A percentile compares a stretch with the other conserved stretches of the same genome.
These are phyloP conservation scores for Miltochrista miniata DNA, from an alignment of 2,888 invertebrate genomes.

Conservation along the genomic window DNA sequence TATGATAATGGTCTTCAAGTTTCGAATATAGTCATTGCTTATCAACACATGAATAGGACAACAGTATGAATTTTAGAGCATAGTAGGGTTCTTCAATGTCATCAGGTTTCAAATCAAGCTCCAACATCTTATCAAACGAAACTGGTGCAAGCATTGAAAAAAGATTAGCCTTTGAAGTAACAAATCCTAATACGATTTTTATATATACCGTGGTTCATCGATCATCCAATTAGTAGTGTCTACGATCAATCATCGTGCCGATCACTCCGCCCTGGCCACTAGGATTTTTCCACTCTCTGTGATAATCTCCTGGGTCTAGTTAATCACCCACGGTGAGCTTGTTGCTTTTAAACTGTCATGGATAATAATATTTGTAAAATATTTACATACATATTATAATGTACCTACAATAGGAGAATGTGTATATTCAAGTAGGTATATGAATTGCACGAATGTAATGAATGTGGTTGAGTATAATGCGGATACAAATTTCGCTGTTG, in stretches of 20 bases:
- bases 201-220: conserved; percentile 76
- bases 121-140: no score
- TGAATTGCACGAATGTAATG: no score
- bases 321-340: conserved; percentile 70
- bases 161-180: neutral
- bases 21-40: no score
- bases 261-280: conserved; percentile 75
- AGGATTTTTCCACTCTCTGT: conserved; percentile 72
- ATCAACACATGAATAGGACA: no score
- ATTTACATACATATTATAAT: no score
- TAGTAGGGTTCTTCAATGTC: no score
- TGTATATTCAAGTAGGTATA: neutral
- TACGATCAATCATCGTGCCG: conserved; percentile 88
- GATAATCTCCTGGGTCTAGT: conserved; percentile 67
- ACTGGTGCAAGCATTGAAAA: no score
- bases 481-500: no score
- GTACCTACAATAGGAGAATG: neutral
- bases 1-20: no score
- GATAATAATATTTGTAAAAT: conserved; percentile 32
- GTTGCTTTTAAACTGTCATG: conserved; percentile 42
- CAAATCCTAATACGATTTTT: conserved; percentile 12
- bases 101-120: no score
- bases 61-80: no score
- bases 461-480: no score
- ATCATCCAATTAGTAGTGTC: conserved; percentile 91